A percentile compares a stretch with the other conserved stretches of the same genome.
phyloP scores from a whole-genome alignment of 2,888 invertebrate species.

The Bombylius discolor region DNA sequence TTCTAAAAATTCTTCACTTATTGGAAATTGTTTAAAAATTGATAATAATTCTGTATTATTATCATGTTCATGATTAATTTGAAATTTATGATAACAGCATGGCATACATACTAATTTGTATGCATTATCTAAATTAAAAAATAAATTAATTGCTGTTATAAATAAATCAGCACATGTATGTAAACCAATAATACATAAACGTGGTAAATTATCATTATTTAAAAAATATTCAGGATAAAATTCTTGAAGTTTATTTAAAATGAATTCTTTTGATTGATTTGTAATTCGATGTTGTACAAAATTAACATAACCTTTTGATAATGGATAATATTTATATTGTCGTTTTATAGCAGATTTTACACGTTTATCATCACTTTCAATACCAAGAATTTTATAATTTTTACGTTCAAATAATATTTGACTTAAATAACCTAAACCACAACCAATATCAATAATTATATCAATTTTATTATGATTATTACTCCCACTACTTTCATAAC shows the following conservation, averaged over 20 bases:
- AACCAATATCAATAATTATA: constrained; percentile 57
- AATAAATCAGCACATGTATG: constrained; percentile 71
- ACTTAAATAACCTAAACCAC: constrained; percentile 63
- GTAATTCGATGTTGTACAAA: constrained; percentile 46
- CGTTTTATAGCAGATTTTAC: constrained; percentile 45
- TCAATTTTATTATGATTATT: constrained; percentile 39
- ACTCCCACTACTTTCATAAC: too few relatives aligned
- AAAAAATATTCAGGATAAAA: constrained; percentile 25
- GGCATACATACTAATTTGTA: constrained; percentile 53
- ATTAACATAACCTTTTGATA: constrained; percentile 42
- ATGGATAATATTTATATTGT: constrained; percentile 42
- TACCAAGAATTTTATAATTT: constrained; percentile 46
- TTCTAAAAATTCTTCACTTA: constrained; percentile 41
- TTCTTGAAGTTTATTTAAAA: constrained; percentile 36
- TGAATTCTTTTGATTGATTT: constrained; percentile 37
- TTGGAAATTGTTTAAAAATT: constrained; percentile 52
- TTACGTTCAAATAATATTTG: constrained; percentile 46
- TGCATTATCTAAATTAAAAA: constrained; percentile 43
- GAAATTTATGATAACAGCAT: constrained; percentile 68
- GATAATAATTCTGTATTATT: constrained; percentile 6
- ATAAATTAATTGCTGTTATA: constrained; percentile 51
- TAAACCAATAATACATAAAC: constrained; percentile 44
- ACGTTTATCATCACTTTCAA: constrained; percentile 48
- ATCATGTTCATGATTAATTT: constrained; percentile 16
- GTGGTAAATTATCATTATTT: constrained; percentile 15